Evolutionary conservation across 2,797 vertebrate species (phyloP).

Genomic region (Xiphophorus birchmanni): DNA sequence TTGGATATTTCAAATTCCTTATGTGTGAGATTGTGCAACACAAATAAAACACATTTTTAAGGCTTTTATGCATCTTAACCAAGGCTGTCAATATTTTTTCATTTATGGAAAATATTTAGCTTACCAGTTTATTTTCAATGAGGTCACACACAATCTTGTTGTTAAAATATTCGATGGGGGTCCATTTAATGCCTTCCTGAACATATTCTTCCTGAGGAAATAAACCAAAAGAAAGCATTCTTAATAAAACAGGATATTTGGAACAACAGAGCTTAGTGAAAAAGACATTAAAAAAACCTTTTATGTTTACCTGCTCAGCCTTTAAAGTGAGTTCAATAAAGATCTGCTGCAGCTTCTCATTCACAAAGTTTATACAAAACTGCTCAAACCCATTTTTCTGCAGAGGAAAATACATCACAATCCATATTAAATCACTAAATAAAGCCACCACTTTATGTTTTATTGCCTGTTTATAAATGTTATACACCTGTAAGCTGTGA

Average conservation of each 20-base stretch:
- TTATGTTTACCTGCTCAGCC: constrained; percentile 90
- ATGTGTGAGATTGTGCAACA: not conserved
- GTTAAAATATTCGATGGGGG: constrained; percentile 96
- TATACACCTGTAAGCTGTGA: not conserved
- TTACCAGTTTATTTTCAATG: constrained; percentile 97
- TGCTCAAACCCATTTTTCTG: constrained; percentile 98
- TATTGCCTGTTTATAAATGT: constrained; percentile 17
- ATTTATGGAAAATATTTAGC: constrained; percentile 23
- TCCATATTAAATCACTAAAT: constrained; percentile 18
- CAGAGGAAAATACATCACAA: constrained; percentile 3
- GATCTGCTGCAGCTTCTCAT: constrained; percentile 98
- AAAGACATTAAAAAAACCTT: not conserved
- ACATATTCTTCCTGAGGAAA: constrained; percentile 92
- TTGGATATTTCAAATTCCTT: not conserved
- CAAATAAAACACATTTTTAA: not conserved
- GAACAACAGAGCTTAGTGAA: not conserved
- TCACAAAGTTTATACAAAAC: constrained; percentile 99
- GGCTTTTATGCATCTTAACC: not conserved
- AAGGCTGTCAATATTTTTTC: not conserved
- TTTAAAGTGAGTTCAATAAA: constrained; percentile 98
- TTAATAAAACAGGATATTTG: not conserved
- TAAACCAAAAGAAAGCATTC: not conserved
- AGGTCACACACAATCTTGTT: constrained; percentile 98
- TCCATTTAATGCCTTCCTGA: constrained; percentile 97
- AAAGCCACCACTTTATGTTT: constrained; percentile 11